Base-by-base conservation (phyloP, 2,888 invertebrate species). In the Leistus spinibarbis region DNA sequence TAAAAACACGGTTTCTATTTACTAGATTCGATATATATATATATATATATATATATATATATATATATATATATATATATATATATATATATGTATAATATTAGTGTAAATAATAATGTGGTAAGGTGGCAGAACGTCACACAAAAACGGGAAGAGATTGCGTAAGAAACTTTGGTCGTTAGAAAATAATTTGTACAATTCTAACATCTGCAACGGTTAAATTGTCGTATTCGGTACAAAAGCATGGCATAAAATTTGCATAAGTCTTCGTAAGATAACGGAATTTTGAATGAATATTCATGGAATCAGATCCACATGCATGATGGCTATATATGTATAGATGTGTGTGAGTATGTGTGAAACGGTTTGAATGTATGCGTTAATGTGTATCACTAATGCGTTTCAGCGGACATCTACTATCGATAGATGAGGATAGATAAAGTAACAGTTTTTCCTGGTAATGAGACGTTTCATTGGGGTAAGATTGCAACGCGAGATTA, bases 281-380 rank as follows among this genome's bases (percentile, higher is more conserved):
- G 66, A 66, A 73, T 67, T 56, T 73, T 73, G 66, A 60, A 73
- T 73, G 73, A 73, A 73, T 73, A 73, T 73, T 73, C 73, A 73
- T 73, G 53, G 57, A 16, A 22, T 24, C 54, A 60, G 60, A 27
- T 66, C 67, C 67, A 73, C 67, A 73, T 73, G 67, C 66, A 73
- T 65, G 53, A 63, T 22, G 7, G n/a, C 16, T 57, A 19, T 19
- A 19, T 23, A 63, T 22, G 16, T 57, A 1, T 13, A 57, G 16
- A 10, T 57, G 19, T 57, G 16, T 57, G 17, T 9, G 17, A 5
- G 17, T 56, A 13, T 3, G 57, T 57, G 19, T 57, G 19, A 9
- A 57, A 57, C n/a, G 40, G 40, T 40, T 40, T 13, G 13, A 40
- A 40, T 40, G 40, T 40, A 13, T 40, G 40, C 40, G 40, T 40